Evolutionary conservation across 2,888 invertebrate species (phyloP), one percentile per base, ranked within the genome.

Genomic region (Sphaerophoria rueppellii): DNA sequence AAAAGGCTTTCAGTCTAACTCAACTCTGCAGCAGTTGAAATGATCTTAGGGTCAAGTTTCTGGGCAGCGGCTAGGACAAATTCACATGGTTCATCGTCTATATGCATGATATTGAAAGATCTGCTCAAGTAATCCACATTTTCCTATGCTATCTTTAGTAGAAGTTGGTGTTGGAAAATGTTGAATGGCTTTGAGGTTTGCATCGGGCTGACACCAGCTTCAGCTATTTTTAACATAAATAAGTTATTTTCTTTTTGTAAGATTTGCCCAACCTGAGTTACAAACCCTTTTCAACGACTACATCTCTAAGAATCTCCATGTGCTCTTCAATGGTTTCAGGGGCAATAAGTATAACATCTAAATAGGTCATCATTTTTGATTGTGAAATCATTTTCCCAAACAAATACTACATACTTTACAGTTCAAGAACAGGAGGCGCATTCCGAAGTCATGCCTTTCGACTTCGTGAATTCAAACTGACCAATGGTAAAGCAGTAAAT

Each of bases 41-140:
- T 9, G 60, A 89, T 88, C n/a, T 61, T 54, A n/a, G 63, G 48
- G 65, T n/a, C 89, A 34, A 40, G 54, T 14, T 61, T 67, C 40
- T 87, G 81, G 6, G 67, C 50, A 3, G 70, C 65, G 9, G 82
- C 81, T 4, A 81, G 50, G 0, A 52, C 70, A 76, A 74, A n/a
- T n/a, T n/a, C n/a, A n/a, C n/a, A 78, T 24, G 70, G 60, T 34
- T 52, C 72, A 40, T 60, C 48, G 1, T 61, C 72, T 4, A 60
- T 34, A 60, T 55, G 14, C 34, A 86, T 50, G 40, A 86, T 73
- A 14, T 74, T 65, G 9, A 50, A 35, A 7, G 61, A 55, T 14
- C 88, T 65, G 55, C 89, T 89, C 35, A 89, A 72, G 6, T 89
- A 88, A 80, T 90, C 88, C 0, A n/a, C n/a, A n/a, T n/a, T 34